Evolutionary conservation across 2,113 vertebrate genomes (phyloP).

Genomic region (Takifugu bimaculatus): DNA sequence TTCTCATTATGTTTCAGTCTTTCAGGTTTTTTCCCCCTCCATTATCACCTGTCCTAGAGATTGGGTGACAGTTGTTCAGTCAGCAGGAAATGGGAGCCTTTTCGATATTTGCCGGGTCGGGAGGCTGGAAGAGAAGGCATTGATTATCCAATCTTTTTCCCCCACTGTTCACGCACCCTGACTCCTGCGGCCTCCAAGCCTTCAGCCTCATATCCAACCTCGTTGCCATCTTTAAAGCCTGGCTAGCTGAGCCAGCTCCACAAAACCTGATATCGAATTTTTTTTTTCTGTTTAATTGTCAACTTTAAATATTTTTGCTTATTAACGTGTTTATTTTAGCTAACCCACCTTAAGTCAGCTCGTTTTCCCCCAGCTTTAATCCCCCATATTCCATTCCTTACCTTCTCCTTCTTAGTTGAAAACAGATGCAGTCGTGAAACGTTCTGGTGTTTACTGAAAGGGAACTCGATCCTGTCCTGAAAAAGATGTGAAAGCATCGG

Average conservation of each 20-base stretch:
- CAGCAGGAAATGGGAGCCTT: conserved; percentile 51
- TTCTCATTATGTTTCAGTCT: conserved; percentile 45
- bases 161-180: conserved; percentile 23
- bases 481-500: conserved; percentile 35
- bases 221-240: too few species aligned
- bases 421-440: conserved; percentile 56
- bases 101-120: conserved; percentile 45
- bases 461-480: conserved; percentile 31
- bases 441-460: conserved; percentile 28
- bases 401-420: conserved; percentile 33
- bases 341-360: too few species aligned
- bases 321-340: neutral
- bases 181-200: conserved; percentile 7
- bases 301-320: neutral
- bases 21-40: conserved; percentile 31
- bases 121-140: conserved; percentile 51
- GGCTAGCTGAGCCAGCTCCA: too few species aligned
- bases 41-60: conserved; percentile 65
- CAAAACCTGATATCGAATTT: conserved; percentile 8
- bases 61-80: conserved; percentile 58
- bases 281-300: neutral
- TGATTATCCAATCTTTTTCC: conserved; percentile 56
- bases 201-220: too few species aligned
- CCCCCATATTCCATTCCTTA: conserved; percentile 14
- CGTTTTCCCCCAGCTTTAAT: neutral